Conservation (phyloP, 2,888 invertebrate genomes). For the Buathra laborator region DNA sequence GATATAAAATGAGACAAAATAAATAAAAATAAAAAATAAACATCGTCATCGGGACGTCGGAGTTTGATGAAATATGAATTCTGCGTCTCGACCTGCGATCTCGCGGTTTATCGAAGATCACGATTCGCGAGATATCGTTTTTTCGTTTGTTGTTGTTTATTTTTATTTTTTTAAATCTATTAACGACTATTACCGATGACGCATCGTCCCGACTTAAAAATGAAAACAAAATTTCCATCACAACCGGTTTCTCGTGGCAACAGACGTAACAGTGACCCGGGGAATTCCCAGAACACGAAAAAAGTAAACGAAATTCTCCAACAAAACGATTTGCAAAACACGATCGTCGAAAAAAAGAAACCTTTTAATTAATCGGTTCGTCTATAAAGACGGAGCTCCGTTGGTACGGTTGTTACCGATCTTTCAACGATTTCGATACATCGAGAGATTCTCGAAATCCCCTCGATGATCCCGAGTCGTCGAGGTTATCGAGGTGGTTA, state of each 20-base stretch:
- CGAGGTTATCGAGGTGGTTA: constrained; percentile 48
- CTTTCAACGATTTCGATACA: too few species aligned
- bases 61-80: constrained; percentile 15
- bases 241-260: constrained; percentile 36
- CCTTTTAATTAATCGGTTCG: too few species aligned
- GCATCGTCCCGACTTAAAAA: constrained; percentile 12
- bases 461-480: constrained; percentile 31
- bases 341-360: too few species aligned
- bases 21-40: constrained; percentile 11
- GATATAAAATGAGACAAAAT: not conserved
- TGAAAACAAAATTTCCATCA: constrained; percentile 34
- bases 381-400: too few species aligned
- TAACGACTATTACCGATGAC: constrained; percentile 24
- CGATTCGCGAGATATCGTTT: not conserved
- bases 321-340: too few species aligned
- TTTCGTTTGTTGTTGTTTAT: constrained; percentile 23
- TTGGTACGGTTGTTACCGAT: too few species aligned
- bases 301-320: not conserved
- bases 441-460: constrained; percentile 37
- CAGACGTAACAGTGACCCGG: not conserved
- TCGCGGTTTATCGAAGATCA: constrained; percentile 26
- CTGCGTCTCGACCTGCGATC: constrained; percentile 5
- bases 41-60: not conserved
- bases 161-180: not conserved
- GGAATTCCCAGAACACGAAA: not conserved